Percentiles rank a stretch among this genome's conserved stretches.
phyloP scores from a whole-genome alignment of 2,888 invertebrate genomes.

The Tenthredo livida region DNA sequence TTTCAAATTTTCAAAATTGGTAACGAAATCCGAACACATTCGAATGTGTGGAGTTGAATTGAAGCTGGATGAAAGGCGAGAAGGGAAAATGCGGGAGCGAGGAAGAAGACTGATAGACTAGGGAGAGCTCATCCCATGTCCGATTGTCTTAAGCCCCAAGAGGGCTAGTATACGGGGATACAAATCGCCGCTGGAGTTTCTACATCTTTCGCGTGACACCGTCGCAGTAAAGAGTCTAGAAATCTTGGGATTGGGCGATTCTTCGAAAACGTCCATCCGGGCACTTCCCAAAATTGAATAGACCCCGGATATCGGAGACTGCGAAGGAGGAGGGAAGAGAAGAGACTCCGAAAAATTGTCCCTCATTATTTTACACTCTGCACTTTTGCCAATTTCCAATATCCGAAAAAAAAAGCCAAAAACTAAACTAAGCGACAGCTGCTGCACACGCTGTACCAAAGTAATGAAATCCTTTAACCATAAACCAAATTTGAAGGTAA shows the following conservation, averaged over 20 bases:
- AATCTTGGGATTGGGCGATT: conserved; percentile 60
- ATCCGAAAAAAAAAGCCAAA: no score
- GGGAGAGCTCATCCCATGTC: conserved; percentile 48
- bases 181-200: conserved; percentile 67
- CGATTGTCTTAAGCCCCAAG: conserved; percentile 64
- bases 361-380: no score
- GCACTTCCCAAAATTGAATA: not conserved
- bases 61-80: conserved; percentile 20
- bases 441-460: not conserved
- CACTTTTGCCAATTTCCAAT: no score
- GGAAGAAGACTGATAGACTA: conserved; percentile 50
- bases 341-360: not conserved
- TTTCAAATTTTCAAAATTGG: not conserved
- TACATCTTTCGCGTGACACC: conserved; percentile 20
- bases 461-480: not conserved
- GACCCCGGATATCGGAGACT: not conserved
- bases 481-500: not conserved
- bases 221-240: not conserved
- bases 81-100: conserved; percentile 6
- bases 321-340: not conserved
- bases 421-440: no score
- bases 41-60: not conserved
- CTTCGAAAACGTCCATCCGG: conserved; percentile 63
- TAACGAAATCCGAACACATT: not conserved
- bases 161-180: conserved; percentile 57